Evolutionary conservation across 2,888 invertebrate genomes (phyloP).

Genomic region (Yponomeuta sedellus): DNA sequence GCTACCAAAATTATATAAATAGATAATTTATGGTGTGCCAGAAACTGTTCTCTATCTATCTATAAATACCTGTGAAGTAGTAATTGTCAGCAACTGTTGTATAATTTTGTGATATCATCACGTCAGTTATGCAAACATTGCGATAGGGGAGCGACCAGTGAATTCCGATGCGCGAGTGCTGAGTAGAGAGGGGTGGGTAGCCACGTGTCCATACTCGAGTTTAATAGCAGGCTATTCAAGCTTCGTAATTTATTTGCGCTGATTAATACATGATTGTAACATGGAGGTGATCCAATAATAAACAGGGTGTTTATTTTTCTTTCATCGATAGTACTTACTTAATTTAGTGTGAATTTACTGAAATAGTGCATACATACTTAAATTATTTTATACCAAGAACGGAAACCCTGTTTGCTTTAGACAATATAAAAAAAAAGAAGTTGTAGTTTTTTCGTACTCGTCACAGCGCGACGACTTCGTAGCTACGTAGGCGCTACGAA

Average conservation of each 20-base stretch:
- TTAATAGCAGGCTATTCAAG: not conserved
- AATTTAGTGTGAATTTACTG: no score
- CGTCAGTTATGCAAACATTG: constrained; percentile 67
- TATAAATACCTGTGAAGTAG: not conserved
- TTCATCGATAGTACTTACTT: no score
- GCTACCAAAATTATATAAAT: no score
- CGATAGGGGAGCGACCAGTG: constrained; percentile 30
- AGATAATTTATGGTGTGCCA: no score
- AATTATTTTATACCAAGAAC: no score
- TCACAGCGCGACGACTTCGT: constrained; percentile 6
- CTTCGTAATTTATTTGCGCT: not conserved
- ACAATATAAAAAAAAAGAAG: constrained; percentile 18
- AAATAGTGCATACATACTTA: no score
- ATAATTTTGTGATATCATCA: constrained; percentile 57
- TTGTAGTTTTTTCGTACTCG: constrained; percentile 6
- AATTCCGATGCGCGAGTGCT: constrained; percentile 22
- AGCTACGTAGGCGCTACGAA: constrained; percentile 7
- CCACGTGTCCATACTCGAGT: not conserved
- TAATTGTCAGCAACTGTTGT: constrained; percentile 42
- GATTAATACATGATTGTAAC: not conserved
- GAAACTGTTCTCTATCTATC: no score
- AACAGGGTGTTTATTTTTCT: no score
- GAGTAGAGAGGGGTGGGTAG: constrained; percentile 17
- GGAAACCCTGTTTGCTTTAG: no score
- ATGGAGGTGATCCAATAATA: no score